A percentile compares a stretch with the other conserved stretches of the same genome.
Conservation (phyloP, 2,113 vertebrate genomes). For the Larimichthys crocea region DNA sequence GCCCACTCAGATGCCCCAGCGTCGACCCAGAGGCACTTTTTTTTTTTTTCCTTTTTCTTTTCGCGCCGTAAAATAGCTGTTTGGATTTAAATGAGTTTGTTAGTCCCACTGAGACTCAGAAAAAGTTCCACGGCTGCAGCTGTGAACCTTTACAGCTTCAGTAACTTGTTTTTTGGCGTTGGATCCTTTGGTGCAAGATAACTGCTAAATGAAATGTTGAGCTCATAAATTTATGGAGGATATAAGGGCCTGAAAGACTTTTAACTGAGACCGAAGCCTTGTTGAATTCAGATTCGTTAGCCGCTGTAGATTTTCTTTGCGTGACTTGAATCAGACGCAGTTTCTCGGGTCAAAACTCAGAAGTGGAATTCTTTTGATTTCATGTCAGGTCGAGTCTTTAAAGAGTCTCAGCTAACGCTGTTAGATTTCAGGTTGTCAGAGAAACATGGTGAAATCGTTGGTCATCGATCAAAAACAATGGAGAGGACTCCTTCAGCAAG, state of each 20-base stretch:
- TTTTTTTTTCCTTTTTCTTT: background rate
- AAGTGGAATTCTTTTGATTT: background rate
- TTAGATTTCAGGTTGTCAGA: background rate
- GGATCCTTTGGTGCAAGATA: conserved; percentile 23
- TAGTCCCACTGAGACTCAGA: conserved; percentile 26
- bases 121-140: conserved; percentile 26
- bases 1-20: conserved; percentile 14
- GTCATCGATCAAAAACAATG: background rate
- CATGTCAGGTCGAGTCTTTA: background rate
- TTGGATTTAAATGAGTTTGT: conserved; percentile 62
- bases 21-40: conserved; percentile 31
- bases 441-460: too few relatives aligned
- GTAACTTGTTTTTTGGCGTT: conserved; percentile 16
- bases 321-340: background rate
- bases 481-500: background rate
- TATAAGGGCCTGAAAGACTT: background rate
- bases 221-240: background rate
- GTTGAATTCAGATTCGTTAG: background rate
- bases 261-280: background rate
- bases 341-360: background rate
- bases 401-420: background rate
- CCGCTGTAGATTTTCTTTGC: background rate
- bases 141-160: conserved; percentile 9
- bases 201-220: conserved; percentile 6
- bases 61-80: conserved; percentile 6